phyloP scores from a whole-genome alignment of 2,113 vertebrate genomes.

The Chionis minor region DNA sequence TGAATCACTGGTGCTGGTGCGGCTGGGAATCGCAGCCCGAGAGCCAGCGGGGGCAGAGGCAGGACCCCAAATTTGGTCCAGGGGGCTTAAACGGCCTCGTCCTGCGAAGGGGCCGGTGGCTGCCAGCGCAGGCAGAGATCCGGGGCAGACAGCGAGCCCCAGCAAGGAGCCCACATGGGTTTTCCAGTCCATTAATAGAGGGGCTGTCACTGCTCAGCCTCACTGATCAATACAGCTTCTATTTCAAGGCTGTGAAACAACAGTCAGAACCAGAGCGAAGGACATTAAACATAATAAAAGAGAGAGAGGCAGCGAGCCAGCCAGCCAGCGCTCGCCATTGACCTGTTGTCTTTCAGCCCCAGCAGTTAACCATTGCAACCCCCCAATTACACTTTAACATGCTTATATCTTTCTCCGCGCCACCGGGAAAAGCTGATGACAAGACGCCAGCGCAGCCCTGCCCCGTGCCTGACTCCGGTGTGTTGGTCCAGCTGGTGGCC shows the following conservation, averaged over 20 bases:
- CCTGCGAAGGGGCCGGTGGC: not conserved
- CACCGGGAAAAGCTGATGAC: fast-evolving
- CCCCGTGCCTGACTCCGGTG: fast-evolving
- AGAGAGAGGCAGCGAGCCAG: not conserved
- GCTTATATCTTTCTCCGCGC: fast-evolving
- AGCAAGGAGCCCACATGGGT: not conserved
- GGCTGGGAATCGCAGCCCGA: fast-evolving
- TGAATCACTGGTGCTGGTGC: not conserved
- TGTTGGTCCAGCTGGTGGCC: not conserved
- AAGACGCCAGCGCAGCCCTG: not conserved
- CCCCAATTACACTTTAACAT: fast-evolving
- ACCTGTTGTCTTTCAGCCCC: not conserved
- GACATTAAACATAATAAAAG: not conserved
- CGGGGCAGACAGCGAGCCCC: not conserved
- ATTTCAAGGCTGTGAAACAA: not conserved
- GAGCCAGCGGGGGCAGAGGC: fast-evolving
- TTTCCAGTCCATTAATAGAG: not conserved
- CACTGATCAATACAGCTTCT: not conserved
- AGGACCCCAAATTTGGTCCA: too few relatives aligned
- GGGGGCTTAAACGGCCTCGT: too few relatives aligned
- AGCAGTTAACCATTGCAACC: not conserved
- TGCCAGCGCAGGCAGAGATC: not conserved
- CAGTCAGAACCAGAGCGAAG: not conserved
- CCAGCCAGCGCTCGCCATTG: not conserved
- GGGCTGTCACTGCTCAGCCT: not conserved